Evolutionary conservation across 2,888 invertebrate species (phyloP).

Genomic region (Euzetes globulus): DNA sequence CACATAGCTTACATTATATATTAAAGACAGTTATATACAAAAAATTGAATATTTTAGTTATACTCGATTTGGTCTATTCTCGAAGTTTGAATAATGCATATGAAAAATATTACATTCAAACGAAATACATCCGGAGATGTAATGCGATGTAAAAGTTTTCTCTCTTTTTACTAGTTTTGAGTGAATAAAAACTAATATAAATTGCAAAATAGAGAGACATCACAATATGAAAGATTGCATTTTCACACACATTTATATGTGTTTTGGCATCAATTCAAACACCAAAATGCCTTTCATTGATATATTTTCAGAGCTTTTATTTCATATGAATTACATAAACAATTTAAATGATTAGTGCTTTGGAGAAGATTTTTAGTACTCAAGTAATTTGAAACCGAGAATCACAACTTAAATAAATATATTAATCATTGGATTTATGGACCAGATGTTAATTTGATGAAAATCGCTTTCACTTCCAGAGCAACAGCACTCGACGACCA

Average conservation of each 20-base stretch:
- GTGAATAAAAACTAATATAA: conserved; percentile 9
- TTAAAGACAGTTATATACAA: conserved; percentile 10
- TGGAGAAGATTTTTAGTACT: neutral
- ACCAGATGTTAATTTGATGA: no score
- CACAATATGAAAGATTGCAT: conserved; percentile 18
- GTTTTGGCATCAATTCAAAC: neutral
- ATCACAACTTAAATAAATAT: no score
- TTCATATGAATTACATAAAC: neutral
- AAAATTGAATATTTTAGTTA: conserved; percentile 23
- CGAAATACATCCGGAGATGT: conserved; percentile 13
- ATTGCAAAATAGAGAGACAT: conserved; percentile 17
- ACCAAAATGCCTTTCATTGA: neutral
- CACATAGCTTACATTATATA: neutral
- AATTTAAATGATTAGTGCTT: conserved; percentile 22
- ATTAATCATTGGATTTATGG: no score
- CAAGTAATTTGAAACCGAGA: neutral
- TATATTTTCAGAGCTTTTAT: neutral
- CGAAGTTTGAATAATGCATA: conserved; percentile 3
- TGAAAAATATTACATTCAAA: conserved; percentile 9
- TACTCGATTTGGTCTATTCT: conserved; percentile 19
- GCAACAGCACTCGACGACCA: neutral
- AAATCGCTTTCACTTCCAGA: no score
- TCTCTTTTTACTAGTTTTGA: no score
- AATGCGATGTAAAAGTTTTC: neutral
- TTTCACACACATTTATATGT: neutral